Evolutionary conservation across 2,888 invertebrate genomes (phyloP), one percentile per base, ranked within the genome.

Genomic region (Synergus japonicus): DNA sequence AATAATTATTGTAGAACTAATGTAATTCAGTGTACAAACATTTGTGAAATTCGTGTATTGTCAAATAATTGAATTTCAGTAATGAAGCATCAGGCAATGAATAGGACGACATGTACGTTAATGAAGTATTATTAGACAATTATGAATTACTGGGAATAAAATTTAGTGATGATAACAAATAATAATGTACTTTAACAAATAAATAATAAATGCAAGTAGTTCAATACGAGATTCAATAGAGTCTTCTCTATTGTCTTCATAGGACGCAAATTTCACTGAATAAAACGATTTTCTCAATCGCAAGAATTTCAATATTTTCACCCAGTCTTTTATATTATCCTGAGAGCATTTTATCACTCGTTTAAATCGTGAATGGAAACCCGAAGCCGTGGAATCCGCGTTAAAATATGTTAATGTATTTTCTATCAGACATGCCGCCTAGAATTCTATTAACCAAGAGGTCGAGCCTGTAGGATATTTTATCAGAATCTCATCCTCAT

Each of bases 341-440:
- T 37, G 37, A 49, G 54, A 58, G 54, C 73, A 54, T 73, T 73
- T 73, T 73, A 73, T 73, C 73, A 73, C 54, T 73, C 37, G 37
- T 49, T 73, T 58, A 54, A 73, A 73, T 73, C 73, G 73, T 73
- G 73, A 37, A 73, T 73, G 12, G 73, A 49, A 58, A 73, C 73
- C 54, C n/a, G 54, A 73, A n/a, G 73, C 54, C 54, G 15, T 37
- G n/a, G 54, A 73, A 54, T 73, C 73, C 54, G 73, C 37, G 73
- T 73, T 73, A 73, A 73, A 73, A 54, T 73, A 73, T 73, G 73
- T 73, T 73, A 73, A 73, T 73, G 49, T 73, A 41, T 37, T 73
- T 73, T 73, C 58, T 73, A 73, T 73, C 54, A 54, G 37, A 10
- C 49, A 54, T n/a, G 37, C 73, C 54, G 37, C 54, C 54, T 73